A percentile compares a stretch with the other conserved stretches of the same genome.
phyloP scores from a whole-genome alignment of 2,888 invertebrate species.

The Macrophya alboannulata region DNA sequence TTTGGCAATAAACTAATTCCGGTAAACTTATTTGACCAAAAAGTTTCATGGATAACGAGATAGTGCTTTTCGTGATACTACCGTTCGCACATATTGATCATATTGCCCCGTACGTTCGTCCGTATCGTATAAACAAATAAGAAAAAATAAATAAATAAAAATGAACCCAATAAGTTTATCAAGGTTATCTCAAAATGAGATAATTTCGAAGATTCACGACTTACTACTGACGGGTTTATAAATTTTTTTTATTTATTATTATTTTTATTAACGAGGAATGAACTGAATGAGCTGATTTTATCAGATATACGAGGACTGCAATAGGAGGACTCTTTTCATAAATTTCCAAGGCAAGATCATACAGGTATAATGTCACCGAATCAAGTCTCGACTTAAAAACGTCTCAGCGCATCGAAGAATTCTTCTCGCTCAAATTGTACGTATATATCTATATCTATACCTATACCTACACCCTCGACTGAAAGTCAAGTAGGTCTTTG shows the following conservation, averaged over 20 bases:
- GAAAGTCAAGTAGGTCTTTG: constrained; percentile 3
- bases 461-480: background rate
- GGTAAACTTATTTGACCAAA: background rate
- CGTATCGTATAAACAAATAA: background rate
- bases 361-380: background rate
- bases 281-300: too few relatives aligned
- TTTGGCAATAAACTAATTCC: background rate
- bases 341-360: background rate
- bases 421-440: background rate
- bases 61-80: background rate
- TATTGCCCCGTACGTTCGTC: background rate
- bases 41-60: background rate
- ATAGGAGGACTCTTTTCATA: background rate
- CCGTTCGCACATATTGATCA: background rate
- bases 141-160: too few relatives aligned
- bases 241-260: too few relatives aligned
- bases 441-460: background rate
- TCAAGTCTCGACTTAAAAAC: background rate
- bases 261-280: too few relatives aligned
- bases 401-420: background rate
- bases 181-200: background rate
- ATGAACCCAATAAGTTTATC: background rate
- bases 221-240: too few relatives aligned
- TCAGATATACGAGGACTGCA: too few relatives aligned
- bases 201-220: too few relatives aligned